These are phyloP conservation scores for Apantesis nais DNA, from an alignment of 2,888 invertebrate genomes.

Conservation along the genomic window DNA sequence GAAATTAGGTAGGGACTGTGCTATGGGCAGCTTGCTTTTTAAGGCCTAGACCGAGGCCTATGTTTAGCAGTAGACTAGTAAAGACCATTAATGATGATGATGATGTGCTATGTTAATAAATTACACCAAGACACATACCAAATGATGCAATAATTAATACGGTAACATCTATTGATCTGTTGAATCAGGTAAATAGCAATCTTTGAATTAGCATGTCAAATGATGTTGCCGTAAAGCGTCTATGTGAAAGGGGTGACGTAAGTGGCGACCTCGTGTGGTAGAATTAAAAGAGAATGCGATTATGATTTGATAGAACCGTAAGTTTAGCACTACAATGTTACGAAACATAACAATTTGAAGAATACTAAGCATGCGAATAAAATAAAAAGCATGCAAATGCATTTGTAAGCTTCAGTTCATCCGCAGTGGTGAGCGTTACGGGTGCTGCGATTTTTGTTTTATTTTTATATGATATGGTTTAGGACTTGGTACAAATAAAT, in stretches of 20 bases:
- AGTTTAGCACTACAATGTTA: constrained; percentile 46
- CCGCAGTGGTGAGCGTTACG: constrained; percentile 10
- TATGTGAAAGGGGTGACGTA: constrained; percentile 48
- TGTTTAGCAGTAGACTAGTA: not conserved
- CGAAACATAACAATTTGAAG: constrained; percentile 43
- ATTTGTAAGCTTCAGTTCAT: constrained; percentile 31
- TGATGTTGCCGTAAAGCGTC: constrained; percentile 31
- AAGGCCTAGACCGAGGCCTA: too few relatives aligned
- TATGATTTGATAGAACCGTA: constrained; percentile 52
- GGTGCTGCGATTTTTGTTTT: constrained; percentile 2
- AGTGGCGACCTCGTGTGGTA: constrained; percentile 44
- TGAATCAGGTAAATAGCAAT: constrained; percentile 6
- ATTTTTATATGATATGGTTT: not conserved
- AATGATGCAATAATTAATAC: not conserved
- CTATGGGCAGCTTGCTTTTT: too few relatives aligned
- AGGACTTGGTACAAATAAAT: not conserved
- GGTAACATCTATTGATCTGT: not conserved
- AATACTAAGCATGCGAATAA: constrained; percentile 39
- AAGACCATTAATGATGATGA: not conserved
- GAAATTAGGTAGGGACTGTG: too few relatives aligned
- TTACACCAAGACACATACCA: too few relatives aligned
- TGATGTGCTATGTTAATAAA: not conserved
- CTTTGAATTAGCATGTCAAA: constrained; percentile 18
- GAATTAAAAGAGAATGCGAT: constrained; percentile 54
- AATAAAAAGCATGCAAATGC: constrained; percentile 35